phyloP scores from a whole-genome alignment of 2,888 invertebrate species.

The Rosalia funebris region DNA sequence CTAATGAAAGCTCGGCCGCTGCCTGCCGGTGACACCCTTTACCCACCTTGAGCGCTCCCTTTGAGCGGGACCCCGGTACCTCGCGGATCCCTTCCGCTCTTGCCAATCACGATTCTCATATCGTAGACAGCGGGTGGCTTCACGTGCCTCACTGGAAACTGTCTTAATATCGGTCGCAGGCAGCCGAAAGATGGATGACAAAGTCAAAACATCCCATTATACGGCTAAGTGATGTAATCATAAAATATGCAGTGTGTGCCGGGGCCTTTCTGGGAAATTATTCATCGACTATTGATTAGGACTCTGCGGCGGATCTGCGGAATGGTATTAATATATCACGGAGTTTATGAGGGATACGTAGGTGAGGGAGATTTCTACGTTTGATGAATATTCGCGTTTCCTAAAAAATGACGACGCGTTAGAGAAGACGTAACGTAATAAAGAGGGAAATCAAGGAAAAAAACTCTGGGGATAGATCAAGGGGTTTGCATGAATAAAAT shows the following conservation, averaged over 20 bases:
- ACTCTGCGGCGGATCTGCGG: slow-evolving; percentile 6
- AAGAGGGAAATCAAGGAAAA: not conserved
- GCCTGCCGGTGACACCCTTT: slow-evolving; percentile 23
- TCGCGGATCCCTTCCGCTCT: slow-evolving; percentile 34
- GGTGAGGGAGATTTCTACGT: not conserved
- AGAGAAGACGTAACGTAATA: not conserved
- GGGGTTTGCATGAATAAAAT: not conserved
- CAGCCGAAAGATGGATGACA: slow-evolving; percentile 46
- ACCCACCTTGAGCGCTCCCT: slow-evolving; percentile 9
- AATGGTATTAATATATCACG: slow-evolving; percentile 19
- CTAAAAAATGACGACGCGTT: not conserved
- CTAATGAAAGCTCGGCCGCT: slow-evolving; percentile 20
- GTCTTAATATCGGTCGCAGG: slow-evolving; percentile 39
- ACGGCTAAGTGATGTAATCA: slow-evolving; percentile 29
- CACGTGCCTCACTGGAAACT: slow-evolving; percentile 37
- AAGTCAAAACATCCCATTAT: slow-evolving; percentile 43
- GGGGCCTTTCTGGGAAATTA: slow-evolving; percentile 18
- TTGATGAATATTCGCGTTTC: not conserved
- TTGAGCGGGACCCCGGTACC: slow-evolving; percentile 1
- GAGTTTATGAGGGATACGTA: slow-evolving; percentile 7
- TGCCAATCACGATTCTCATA: slow-evolving; percentile 49
- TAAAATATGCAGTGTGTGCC: slow-evolving; percentile 30
- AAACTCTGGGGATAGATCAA: not conserved
- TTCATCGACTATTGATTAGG: slow-evolving; percentile 24
- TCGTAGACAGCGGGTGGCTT: slow-evolving; percentile 43